Evolutionary conservation across 2,113 vertebrate genomes (phyloP).

Genomic region (Hydropotes inermis): DNA sequence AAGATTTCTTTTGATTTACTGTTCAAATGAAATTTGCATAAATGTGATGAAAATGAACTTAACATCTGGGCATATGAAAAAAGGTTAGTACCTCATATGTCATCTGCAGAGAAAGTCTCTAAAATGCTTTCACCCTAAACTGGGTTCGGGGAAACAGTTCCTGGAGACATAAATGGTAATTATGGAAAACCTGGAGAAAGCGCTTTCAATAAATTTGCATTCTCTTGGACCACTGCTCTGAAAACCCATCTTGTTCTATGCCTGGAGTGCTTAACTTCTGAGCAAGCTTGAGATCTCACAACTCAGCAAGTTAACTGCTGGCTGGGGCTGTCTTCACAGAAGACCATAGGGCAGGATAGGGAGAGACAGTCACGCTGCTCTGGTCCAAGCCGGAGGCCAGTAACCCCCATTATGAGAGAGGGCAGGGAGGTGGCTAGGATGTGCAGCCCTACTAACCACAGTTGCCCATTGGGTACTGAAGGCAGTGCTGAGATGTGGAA

Average conservation of each 20-base stretch:
- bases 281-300: constrained; percentile 65
- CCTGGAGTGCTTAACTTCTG: constrained; percentile 73
- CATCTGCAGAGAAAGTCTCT: constrained; percentile 65
- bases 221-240: constrained; percentile 67
- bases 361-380: constrained; percentile 64
- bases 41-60: constrained; percentile 73
- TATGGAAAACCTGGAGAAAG: constrained; percentile 69
- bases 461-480: constrained; percentile 62
- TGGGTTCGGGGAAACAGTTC: constrained; percentile 66
- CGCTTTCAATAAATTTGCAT: constrained; percentile 63
- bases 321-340: constrained; percentile 64
- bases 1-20: constrained; percentile 82
- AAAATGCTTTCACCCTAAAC: constrained; percentile 72
- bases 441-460: constrained; percentile 59
- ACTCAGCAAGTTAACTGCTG: constrained; percentile 76
- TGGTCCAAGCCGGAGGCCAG: constrained; percentile 73
- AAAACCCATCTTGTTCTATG: constrained; percentile 71
- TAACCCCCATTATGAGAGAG: constrained; percentile 61
- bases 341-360: constrained; percentile 64
- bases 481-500: constrained; percentile 71
- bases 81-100: constrained; percentile 76
- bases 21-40: constrained; percentile 75
- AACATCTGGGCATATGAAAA: constrained; percentile 76
- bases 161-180: constrained; percentile 70
- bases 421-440: constrained; percentile 45